These are phyloP conservation scores for Stenopsyche tienmushanensis DNA, from an alignment of 1,140 invertebrate genomes.

Conservation along the genomic window DNA sequence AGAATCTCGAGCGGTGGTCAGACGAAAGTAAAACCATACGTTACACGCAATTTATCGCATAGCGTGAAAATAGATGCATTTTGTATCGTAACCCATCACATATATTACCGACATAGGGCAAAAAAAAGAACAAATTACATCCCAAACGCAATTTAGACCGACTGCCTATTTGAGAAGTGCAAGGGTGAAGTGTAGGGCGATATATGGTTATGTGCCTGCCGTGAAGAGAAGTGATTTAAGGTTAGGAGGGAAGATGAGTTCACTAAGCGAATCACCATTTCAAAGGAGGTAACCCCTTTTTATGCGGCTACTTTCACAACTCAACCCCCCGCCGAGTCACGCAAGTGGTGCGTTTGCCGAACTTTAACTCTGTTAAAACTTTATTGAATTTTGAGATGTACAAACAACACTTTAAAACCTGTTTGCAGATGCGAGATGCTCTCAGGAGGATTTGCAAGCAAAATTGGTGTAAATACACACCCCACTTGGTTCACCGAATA, in stretches of 20 bases:
- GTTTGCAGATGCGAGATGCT: background rate
- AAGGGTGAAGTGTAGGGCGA: constrained; percentile 14
- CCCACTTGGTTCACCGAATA: too few relatives aligned
- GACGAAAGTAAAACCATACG: background rate
- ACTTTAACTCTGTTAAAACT: constrained; percentile 18
- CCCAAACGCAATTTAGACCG: constrained; percentile 26
- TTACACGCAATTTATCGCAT: constrained; percentile 2
- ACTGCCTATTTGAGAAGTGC: constrained; percentile 22
- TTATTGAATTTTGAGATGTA: background rate
- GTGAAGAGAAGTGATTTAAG: constrained; percentile 33
- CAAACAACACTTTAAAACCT: constrained; percentile 11
- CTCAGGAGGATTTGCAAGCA: constrained; percentile 3
- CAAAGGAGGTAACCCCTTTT: constrained; percentile 36
- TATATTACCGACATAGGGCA: constrained; percentile 6
- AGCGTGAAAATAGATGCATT: constrained; percentile 10
- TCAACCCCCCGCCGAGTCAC: background rate
- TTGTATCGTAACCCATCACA: constrained; percentile 16
- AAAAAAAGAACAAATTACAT: constrained; percentile 34
- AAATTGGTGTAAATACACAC: constrained; percentile 4
- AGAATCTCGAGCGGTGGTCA: background rate
- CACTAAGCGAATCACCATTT: constrained; percentile 37
- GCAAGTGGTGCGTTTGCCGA: background rate
- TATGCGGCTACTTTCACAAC: constrained; percentile 4
- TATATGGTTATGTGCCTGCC: constrained; percentile 35
- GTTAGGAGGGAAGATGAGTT: constrained; percentile 32